phyloP scores from a whole-genome alignment of 2,113 vertebrate species.

The Megaceryle maxima region DNA sequence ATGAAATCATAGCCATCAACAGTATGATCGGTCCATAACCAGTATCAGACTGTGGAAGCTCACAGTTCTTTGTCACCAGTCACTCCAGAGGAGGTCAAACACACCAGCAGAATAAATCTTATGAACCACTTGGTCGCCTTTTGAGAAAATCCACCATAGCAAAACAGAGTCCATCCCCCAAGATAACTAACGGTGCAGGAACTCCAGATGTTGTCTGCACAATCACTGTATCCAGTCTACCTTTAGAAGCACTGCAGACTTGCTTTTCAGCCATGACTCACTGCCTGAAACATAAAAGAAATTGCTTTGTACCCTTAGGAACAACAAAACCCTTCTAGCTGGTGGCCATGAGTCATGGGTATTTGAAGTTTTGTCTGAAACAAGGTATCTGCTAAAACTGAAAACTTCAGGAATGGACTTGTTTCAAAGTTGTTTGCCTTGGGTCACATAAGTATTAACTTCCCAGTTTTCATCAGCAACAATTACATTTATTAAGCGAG shows the following conservation, averaged over 20 bases:
- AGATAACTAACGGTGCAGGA: not conserved
- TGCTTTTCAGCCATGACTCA: not conserved
- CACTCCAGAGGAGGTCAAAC: not conserved
- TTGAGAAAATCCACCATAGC: not conserved
- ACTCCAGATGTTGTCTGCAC: not conserved
- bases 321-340: not conserved
- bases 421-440: slow-evolving; percentile 14
- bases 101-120: not conserved
- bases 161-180: not conserved
- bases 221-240: not conserved
- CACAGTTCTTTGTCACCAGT: not conserved
- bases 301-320: not conserved
- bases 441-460: not conserved
- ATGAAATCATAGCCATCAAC: not conserved
- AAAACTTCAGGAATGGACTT: slow-evolving; percentile 42
- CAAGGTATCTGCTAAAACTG: not conserved
- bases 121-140: not conserved
- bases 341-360: not conserved
- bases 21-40: not conserved
- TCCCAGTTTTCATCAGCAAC: not conserved
- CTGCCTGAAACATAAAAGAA: not conserved
- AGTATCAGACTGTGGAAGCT: not conserved
- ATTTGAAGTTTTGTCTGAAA: not conserved
- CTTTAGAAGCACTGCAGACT: not conserved
- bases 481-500: not conserved